Evolutionary conservation across 2,888 invertebrate genomes (phyloP), one percentile per base, ranked within the genome.

Genomic region (Plemyria rubiginata): DNA sequence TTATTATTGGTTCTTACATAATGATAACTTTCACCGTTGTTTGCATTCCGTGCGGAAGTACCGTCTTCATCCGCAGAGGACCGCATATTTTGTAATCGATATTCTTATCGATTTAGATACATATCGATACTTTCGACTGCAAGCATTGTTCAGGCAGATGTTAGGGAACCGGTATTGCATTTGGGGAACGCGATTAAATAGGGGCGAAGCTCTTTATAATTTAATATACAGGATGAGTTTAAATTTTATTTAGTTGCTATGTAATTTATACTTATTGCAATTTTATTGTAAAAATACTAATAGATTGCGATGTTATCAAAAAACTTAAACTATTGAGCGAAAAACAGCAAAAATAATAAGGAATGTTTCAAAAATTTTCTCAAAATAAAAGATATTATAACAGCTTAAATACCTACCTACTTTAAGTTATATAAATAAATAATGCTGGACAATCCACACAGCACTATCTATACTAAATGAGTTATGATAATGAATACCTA

Each of bases 131-230:
- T 65, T 68, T 68, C 66, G 41, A 67, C 4, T 74, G 70, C 66
- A 69, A 15, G 50, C 70, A 73, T 75, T 71, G 67, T 70, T 71
- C 71, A 73, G 82, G 81, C 91, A 91, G 92, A 91, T 92, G 92
- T 87, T 84, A 80, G 62, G 66, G 73, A 74, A 84, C 84, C 88
- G 80, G 90, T 92, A 92, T 71, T 73, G 55, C 54, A 71, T 62
- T 77, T 74, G 73, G 78, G 78, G 76, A 69, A 72, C 72, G 70
- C 71, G 71, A 72, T 73, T 66, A 68, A 74, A 71, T 67, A 74
- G 77, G 62, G 71, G 55, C 46, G 56, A 56, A 46, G 70, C 68
- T 67, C 71, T 71, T 72, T 50, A 53, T 16, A 7, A 40, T 22
- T 2, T 45, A 16, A 45, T 76, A 71, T 82, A 89, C 80, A 85